Base-by-base conservation (phyloP, 2,888 invertebrate genomes). In the Pterobdella sp. region DNA sequence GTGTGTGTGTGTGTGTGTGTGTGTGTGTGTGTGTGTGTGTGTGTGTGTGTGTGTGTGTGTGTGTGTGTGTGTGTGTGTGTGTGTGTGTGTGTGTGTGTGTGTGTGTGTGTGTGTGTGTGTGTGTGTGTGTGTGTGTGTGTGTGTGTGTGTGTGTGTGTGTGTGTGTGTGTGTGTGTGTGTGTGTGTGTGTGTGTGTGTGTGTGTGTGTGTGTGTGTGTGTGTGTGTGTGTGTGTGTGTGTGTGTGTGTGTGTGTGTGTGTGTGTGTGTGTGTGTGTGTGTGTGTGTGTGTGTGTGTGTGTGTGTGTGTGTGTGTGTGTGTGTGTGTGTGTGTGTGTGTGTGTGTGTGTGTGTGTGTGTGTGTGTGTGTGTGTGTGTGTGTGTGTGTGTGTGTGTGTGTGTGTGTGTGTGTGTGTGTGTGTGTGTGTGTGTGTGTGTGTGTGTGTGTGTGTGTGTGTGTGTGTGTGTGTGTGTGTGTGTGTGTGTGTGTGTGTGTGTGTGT, bases 1-100 rank as follows among this genome's bases (percentile, higher is more conserved):
- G 42, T 42, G 42, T 42, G 42, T 42, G 42, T 42, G 70, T 70
- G 64, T 73, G 69, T 73, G 64, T 70, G 49, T 73, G 64, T 73
- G 69, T 42, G 42, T 42, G 42, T 42, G 42, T 42, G 42, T 42
- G 42, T 42, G 42, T 42, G 42, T 42, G 7, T 42, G 42, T 42
- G 42, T 42, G 42, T 42, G 42, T 42, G 42, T 42, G 42, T 42
- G 42, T 42, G 42, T 42, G 42, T 42, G 65, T 73, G 64, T 70
- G 65, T 37, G 49, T 71, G 64, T 64, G 70, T 71, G 70, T 71
- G 65, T 64, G 65, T 71, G 65, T 42, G 42, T 42, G 42, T 42
- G 42, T 42, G 42, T 42, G 42, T 42, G 42, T 42, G 42, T 42
- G 42, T 71, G 65, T 49, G 65, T 42, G 63, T 72, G 35, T 42